Percentiles rank a stretch among this genome's conserved stretches.
Evolutionary conservation across 2,113 vertebrate genomes (phyloP).

Genomic region (Austrofundulus limnaeus): DNA sequence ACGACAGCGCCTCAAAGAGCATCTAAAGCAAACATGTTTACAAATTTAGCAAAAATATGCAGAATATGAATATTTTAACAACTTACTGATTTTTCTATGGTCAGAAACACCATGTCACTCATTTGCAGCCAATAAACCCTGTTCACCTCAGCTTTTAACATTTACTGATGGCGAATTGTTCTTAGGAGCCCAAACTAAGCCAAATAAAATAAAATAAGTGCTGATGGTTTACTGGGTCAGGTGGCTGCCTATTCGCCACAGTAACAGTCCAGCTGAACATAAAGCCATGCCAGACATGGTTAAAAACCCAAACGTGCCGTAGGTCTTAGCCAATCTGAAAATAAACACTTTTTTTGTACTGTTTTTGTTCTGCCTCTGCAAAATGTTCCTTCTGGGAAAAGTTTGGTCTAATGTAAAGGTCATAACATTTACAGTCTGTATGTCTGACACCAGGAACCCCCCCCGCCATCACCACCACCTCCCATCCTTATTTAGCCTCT

Average conservation of each 20-base stretch:
- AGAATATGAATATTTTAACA: constrained; percentile 27
- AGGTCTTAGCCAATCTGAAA: constrained; percentile 16
- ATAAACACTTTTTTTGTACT: constrained; percentile 12
- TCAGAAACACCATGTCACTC: background rate
- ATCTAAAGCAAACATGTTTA: constrained; percentile 19
- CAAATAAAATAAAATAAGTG: constrained; percentile 16
- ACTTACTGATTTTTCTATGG: constrained; percentile 11
- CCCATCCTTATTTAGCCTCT: constrained; percentile 51
- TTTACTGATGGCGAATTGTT: background rate
- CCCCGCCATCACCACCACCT: too few species aligned
- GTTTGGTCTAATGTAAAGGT: constrained; percentile 39
- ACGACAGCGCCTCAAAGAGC: constrained; percentile 19
- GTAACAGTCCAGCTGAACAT: constrained; percentile 25
- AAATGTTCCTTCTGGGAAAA: constrained; percentile 22
- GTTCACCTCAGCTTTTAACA: constrained; percentile 37
- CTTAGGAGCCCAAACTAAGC: constrained; percentile 9
- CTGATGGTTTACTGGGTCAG: constrained; percentile 40
- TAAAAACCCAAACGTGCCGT: constrained; percentile 17
- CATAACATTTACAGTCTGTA: constrained; percentile 46
- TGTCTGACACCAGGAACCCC: constrained; percentile 48
- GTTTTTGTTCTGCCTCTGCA: constrained; percentile 13
- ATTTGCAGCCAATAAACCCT: constrained; percentile 7
- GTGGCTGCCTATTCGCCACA: constrained; percentile 22
- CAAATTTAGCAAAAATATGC: constrained; percentile 20
- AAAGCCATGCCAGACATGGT: constrained; percentile 30